Evolutionary conservation across 2,797 vertebrate genomes (phyloP).

Genomic region (Myotis findleyi): DNA sequence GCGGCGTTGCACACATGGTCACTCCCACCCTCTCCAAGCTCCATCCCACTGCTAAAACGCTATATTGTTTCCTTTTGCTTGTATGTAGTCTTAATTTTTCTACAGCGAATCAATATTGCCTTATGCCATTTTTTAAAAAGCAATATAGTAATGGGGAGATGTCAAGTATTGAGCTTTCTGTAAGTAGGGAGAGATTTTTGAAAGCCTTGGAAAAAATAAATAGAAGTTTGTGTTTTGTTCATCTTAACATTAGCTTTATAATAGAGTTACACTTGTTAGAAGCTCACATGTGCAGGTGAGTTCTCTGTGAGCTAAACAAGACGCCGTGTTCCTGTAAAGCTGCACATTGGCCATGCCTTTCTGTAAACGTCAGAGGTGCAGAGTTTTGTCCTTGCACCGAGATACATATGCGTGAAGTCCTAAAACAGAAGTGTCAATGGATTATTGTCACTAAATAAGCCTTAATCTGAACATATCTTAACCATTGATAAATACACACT

Average conservation of each 20-base stretch:
- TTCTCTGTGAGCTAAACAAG: background rate
- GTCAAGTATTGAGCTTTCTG: background rate
- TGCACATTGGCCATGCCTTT: background rate
- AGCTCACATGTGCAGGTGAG: background rate
- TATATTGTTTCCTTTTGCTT: background rate
- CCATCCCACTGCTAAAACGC: background rate
- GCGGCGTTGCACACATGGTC: background rate
- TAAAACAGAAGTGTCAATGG: background rate
- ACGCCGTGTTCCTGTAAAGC: background rate
- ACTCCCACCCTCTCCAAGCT: background rate
- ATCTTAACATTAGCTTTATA: background rate
- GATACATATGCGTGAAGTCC: background rate
- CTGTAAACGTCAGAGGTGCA: background rate
- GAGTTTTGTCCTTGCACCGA: background rate
- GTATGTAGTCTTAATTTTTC: conserved; percentile 6
- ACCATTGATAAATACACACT: background rate
- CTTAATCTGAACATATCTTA: background rate
- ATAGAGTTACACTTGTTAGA: background rate
- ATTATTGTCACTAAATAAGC: background rate
- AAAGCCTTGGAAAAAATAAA: conserved; percentile 13
- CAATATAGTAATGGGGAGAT: background rate
- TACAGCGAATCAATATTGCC: background rate
- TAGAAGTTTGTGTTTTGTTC: background rate
- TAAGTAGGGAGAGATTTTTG: background rate
- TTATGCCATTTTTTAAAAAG: background rate